A percentile compares a stretch with the other conserved stretches of the same genome.
phyloP scores from a whole-genome alignment of 2,888 invertebrate species.

The Nemotelus nigrinus region DNA sequence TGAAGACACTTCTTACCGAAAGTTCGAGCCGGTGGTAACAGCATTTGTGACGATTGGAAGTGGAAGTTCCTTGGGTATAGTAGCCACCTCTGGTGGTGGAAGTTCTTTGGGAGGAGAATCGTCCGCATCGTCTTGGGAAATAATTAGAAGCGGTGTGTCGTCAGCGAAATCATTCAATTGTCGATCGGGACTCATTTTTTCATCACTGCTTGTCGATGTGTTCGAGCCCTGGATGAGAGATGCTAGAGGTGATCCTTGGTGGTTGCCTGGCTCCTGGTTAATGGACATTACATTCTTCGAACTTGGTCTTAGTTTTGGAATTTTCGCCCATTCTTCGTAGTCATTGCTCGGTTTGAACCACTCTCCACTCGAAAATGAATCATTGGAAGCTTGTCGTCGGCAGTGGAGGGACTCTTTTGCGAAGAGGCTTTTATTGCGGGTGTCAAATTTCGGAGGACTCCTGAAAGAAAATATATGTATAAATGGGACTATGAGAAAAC shows the following conservation, averaged over 20 bases:
- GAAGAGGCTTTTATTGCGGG: slow-evolving; percentile 51
- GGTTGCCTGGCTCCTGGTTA: slow-evolving; percentile 55
- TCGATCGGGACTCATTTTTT: slow-evolving; percentile 55
- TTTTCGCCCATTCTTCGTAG: slow-evolving; percentile 62
- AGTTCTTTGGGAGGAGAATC: slow-evolving; percentile 43
- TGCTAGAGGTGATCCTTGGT: slow-evolving; percentile 61
- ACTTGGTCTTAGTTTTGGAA: slow-evolving; percentile 62
- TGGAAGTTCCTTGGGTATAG: slow-evolving; percentile 57
- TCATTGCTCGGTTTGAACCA: slow-evolving; percentile 61
- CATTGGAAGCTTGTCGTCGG: slow-evolving; percentile 56
- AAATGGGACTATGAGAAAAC: not conserved
- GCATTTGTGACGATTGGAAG: slow-evolving; percentile 62
- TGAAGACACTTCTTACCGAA: slow-evolving; percentile 56
- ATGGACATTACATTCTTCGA: slow-evolving; percentile 64
- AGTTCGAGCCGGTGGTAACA: slow-evolving; percentile 61
- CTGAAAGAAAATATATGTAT: slow-evolving; percentile 43
- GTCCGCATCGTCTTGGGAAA: slow-evolving; percentile 13
- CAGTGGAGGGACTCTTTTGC: slow-evolving; percentile 46
- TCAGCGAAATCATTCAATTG: slow-evolving; percentile 11
- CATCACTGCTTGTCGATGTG: slow-evolving; percentile 61
- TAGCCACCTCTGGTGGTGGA: slow-evolving; percentile 44
- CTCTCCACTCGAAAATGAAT: slow-evolving; percentile 60
- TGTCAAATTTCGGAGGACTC: slow-evolving; percentile 51
- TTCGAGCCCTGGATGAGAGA: slow-evolving; percentile 63
- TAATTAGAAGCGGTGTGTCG: slow-evolving; percentile 10